Conservation (phyloP, 2,797 vertebrate species). For the Onychomys leucogaster region DNA sequence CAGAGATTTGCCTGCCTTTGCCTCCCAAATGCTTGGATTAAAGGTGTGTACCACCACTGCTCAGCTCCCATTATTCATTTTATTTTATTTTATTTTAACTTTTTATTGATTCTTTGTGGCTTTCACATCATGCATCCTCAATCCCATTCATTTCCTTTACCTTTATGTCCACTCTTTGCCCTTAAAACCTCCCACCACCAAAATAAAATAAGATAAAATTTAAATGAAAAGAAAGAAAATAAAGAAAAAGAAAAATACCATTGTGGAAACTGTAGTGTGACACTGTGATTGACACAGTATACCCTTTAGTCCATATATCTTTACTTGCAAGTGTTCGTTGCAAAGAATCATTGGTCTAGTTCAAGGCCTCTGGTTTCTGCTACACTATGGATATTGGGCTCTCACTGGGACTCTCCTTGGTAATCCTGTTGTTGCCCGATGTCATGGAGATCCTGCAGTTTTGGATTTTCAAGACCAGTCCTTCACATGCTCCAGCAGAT, state of each 20-base stretch:
- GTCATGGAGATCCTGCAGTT: not conserved
- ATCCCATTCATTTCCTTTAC: not conserved
- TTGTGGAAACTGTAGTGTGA: not conserved
- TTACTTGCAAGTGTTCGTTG: not conserved
- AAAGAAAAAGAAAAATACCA: not conserved
- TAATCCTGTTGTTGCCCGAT: not conserved
- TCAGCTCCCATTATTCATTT: not conserved
- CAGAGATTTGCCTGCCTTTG: not conserved
- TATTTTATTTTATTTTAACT: not conserved
- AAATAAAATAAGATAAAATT: not conserved
- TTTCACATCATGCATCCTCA: not conserved
- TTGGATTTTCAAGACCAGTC: not conserved
- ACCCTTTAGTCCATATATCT: not conserved
- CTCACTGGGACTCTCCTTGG: not conserved
- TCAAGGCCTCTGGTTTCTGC: not conserved
- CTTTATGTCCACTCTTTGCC: not conserved
- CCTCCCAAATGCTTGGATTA: not conserved
- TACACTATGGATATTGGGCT: not conserved
- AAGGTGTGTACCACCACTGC: not conserved
- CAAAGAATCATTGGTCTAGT: not conserved
- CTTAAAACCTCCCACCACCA: not conserved
- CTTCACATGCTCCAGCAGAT: not conserved
- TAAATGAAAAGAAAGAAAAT: not conserved
- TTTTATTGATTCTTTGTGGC: not conserved
- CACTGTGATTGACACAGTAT: not conserved